These are phyloP conservation scores for Mungos mungo DNA, from an alignment of 2,113 vertebrate genomes.

Conservation along the genomic window DNA sequence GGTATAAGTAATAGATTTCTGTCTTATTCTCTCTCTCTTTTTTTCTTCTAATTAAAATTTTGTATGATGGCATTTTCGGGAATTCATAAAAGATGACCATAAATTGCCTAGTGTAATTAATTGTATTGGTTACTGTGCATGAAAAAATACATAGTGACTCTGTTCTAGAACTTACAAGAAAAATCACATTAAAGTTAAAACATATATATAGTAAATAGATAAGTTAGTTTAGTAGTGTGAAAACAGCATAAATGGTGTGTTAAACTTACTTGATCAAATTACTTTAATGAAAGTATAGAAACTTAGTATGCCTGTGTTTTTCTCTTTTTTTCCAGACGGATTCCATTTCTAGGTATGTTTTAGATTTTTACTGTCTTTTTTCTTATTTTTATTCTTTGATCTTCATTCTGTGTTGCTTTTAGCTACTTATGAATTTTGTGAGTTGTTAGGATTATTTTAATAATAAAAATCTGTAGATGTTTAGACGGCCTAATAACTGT, in stretches of 20 bases:
- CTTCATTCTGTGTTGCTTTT: background rate
- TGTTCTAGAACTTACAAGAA: constrained; percentile 55
- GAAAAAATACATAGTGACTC: constrained; percentile 33
- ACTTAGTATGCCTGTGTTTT: constrained; percentile 59
- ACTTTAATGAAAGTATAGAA: constrained; percentile 56
- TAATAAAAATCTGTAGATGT: constrained; percentile 24
- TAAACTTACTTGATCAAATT: constrained; percentile 47
- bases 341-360: constrained; percentile 92
- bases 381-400: constrained; percentile 1
- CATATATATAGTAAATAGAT: constrained; percentile 10
- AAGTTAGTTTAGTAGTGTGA: background rate
- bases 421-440: background rate
- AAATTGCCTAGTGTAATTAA: background rate
- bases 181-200: constrained; percentile 52
- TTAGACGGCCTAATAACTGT: background rate
- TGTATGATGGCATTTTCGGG: background rate
- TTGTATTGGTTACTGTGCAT: background rate
- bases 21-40: background rate
- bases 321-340: constrained; percentile 88
- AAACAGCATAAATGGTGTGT: constrained; percentile 21
- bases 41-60: background rate
- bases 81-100: background rate
- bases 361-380: background rate
- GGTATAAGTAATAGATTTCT: background rate
- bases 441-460: background rate